Conservation (phyloP, 2,113 vertebrate species). For the Hyperoodon ampullatus region DNA sequence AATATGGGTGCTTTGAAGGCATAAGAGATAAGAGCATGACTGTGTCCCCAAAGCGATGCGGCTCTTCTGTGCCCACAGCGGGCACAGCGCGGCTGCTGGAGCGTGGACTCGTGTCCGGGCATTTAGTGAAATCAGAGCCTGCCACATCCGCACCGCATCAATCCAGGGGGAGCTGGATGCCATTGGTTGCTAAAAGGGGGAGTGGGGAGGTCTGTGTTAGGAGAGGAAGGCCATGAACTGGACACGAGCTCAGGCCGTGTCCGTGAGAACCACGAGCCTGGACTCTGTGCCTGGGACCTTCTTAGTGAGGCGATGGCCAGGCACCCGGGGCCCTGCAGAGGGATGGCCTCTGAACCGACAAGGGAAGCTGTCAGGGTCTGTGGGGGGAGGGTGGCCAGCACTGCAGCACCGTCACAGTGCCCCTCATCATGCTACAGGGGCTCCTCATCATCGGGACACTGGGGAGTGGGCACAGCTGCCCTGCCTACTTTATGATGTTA, state of each 20-base stretch:
- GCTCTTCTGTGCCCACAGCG: not conserved
- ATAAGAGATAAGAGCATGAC: not conserved
- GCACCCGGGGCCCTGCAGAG: accelerated
- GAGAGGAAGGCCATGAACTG: not conserved
- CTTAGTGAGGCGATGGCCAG: not conserved
- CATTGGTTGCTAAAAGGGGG: not conserved
- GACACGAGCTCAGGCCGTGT: not conserved
- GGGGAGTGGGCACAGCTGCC: not conserved
- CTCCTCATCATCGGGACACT: accelerated
- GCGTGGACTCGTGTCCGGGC: not conserved
- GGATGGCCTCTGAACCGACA: no score
- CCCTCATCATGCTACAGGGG: not conserved
- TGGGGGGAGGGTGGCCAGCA: accelerated
- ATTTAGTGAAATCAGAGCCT: not conserved
- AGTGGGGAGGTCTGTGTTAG: not conserved
- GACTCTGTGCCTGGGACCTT: accelerated
- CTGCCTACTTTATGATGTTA: accelerated
- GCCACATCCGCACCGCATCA: accelerated
- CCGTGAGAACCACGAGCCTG: accelerated
- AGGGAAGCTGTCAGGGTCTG: not conserved
- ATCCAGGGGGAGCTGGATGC: not conserved
- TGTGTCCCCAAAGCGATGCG: not conserved
- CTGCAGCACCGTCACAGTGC: accelerated
- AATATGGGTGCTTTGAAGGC: constrained; percentile 43
- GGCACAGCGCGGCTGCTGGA: not conserved